Conservation (phyloP, 1,140 invertebrate genomes). For the Hyphantria cunea region DNA sequence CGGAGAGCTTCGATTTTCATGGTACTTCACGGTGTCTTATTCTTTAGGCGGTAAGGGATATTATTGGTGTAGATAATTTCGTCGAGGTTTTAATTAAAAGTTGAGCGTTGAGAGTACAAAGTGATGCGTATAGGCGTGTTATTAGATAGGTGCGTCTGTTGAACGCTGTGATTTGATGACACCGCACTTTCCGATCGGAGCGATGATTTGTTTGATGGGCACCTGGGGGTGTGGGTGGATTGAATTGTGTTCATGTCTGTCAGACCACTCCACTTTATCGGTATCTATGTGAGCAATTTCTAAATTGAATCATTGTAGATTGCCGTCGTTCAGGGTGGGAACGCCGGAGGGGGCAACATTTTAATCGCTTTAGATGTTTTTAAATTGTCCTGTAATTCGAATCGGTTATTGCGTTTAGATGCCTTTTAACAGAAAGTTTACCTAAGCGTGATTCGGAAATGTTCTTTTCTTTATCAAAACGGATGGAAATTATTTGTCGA, state of each 20-base stretch:
- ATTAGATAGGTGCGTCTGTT: slow-evolving; percentile 18
- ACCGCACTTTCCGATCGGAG: slow-evolving; percentile 5
- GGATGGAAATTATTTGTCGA: too few species aligned
- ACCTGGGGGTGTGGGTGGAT: slow-evolving; percentile 1
- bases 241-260: neutral
- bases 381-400: too few species aligned
- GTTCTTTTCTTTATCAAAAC: too few species aligned
- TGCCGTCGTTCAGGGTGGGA: neutral
- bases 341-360: too few species aligned
- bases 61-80: slow-evolving; percentile 35
- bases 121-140: slow-evolving; percentile 10
- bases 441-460: too few species aligned
- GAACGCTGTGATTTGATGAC: slow-evolving; percentile 30
- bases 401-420: too few species aligned
- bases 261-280: neutral
- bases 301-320: neutral
- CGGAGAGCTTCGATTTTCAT: slow-evolving; percentile 48
- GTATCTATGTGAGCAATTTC: neutral
- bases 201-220: slow-evolving; percentile 23
- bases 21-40: slow-evolving; percentile 25
- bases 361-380: too few species aligned
- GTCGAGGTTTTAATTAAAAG: slow-evolving; percentile 63
- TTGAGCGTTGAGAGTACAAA: slow-evolving; percentile 5
- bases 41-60: slow-evolving; percentile 35
- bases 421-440: too few species aligned